These are phyloP conservation scores for Hippocampus barbouri DNA, from an alignment of 2,113 vertebrate genomes.

Conservation along the genomic window DNA sequence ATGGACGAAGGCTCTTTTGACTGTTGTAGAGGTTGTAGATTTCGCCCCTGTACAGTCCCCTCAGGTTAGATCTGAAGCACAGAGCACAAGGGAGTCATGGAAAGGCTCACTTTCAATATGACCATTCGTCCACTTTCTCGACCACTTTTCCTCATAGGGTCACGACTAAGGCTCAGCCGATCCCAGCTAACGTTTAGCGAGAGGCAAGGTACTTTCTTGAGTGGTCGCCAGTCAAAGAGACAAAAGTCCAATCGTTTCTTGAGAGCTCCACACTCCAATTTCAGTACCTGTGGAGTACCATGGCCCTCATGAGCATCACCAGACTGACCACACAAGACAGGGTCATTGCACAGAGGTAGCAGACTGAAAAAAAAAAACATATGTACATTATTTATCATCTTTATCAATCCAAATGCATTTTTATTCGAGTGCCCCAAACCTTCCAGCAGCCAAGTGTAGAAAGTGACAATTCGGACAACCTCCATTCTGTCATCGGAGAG, in stretches of 20 bases:
- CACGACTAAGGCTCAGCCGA: neutral
- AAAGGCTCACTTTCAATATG: neutral
- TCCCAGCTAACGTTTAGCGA: too few relatives aligned
- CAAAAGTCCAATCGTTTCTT: neutral
- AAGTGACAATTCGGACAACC: slow-evolving; percentile 76
- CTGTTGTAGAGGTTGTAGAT: slow-evolving; percentile 69
- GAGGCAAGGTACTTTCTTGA: too few relatives aligned
- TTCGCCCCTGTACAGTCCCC: slow-evolving; percentile 74
- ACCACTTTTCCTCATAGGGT: neutral
- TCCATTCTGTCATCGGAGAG: slow-evolving; percentile 79
- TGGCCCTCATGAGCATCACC: slow-evolving; percentile 75
- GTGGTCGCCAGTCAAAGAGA: too few relatives aligned
- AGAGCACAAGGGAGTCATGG: neutral
- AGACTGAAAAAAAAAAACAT: slow-evolving; percentile 73
- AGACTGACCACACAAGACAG: slow-evolving; percentile 78
- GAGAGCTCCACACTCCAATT: neutral
- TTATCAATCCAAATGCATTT: neutral
- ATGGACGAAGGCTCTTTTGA: slow-evolving; percentile 63
- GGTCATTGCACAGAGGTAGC: slow-evolving; percentile 80
- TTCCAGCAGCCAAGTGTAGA: slow-evolving; percentile 85
- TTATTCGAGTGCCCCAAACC: slow-evolving; percentile 62
- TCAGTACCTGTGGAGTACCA: slow-evolving; percentile 80
- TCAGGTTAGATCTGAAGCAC: slow-evolving; percentile 75
- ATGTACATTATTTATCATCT: too few relatives aligned
- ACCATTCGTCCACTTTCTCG: neutral